A percentile compares a stretch with the other conserved stretches of the same genome.
Evolutionary conservation across 2,888 invertebrate genomes (phyloP).

Genomic region (Caenorhabditis zanzibari): DNA sequence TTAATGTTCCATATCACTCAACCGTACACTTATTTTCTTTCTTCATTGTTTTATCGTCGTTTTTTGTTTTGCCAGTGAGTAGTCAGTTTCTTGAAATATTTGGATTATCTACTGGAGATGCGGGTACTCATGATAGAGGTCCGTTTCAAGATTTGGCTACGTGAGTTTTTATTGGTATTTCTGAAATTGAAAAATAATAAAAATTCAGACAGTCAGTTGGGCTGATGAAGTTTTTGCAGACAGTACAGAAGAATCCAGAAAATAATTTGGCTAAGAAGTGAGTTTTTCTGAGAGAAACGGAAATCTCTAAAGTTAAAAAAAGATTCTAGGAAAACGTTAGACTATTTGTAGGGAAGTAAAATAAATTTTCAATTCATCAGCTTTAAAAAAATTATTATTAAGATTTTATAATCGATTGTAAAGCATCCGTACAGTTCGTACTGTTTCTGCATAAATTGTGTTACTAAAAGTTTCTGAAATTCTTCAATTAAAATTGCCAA

Average conservation of each 20-base stretch:
- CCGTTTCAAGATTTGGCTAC: conserved; percentile 75
- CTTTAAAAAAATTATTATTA: too few relatives aligned
- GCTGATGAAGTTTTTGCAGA: conserved; percentile 73
- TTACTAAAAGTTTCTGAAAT: too few relatives aligned
- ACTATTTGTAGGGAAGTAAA: too few relatives aligned
- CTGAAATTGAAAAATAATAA: background rate
- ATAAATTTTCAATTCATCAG: too few relatives aligned
- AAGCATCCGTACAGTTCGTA: too few relatives aligned
- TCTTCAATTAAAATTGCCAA: too few relatives aligned
- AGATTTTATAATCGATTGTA: too few relatives aligned
- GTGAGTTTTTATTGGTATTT: conserved; percentile 44
- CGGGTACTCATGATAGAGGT: conserved; percentile 71
- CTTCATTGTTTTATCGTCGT: background rate
- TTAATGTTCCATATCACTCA: conserved; percentile 35
- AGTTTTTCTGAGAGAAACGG: too few relatives aligned
- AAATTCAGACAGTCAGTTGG: conserved; percentile 74
- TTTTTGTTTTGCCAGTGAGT: background rate
- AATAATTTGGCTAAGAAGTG: conserved; percentile 72
- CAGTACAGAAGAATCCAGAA: conserved; percentile 74
- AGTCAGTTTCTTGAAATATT: conserved; percentile 74
- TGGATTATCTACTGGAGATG: conserved; percentile 75
- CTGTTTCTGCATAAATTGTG: too few relatives aligned
- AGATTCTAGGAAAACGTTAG: too few relatives aligned
- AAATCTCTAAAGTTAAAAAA: too few relatives aligned
- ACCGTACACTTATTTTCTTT: conserved; percentile 13